Evolutionary conservation across 1,140 invertebrate genomes (phyloP), one percentile per base, ranked within the genome.

Genomic region (Philotrypesis tridentata): DNA sequence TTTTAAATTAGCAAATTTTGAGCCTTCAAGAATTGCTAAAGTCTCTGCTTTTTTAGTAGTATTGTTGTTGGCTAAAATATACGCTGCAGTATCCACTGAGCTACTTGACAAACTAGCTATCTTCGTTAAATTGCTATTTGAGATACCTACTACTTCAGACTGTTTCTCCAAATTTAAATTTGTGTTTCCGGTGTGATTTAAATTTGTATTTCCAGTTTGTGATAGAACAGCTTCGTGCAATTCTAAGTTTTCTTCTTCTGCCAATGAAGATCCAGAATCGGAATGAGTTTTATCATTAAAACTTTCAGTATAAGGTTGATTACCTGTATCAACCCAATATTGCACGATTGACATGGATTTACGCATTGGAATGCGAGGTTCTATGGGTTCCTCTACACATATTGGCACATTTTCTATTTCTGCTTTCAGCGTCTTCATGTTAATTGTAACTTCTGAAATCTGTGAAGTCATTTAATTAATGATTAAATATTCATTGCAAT

Each of bases 241-340:
- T 21, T 70, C 65, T 33, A 63, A 37, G 78, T 31, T 40, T 78
- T 82, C 71, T 27, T 80, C 79, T 71, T 85, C 86, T 25, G 76
- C 83, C 2, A 87, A 8, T 5, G 85, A 87, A 9, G 82, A 79
- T 63, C 61, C 84, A 17, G 55, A 31, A 9, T 84, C 83, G 4
- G 84, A 87, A 8, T 65, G 14, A 61, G 68, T 67, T 7, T 61
- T 37, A 17, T 73, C 17, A 17, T 63, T 61, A 9, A 74, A 63
- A 80, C 63, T 67, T 70, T 48, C 25, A 6, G 29, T 33, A 74
- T 85, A 87, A 0, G 88, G 88, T 14, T 85, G 40, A 70, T 87
- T 85, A 8, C 89, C 88, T 27, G 88, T 90, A 78, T 90, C 76
- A 65, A 90, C 75, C 89, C 89, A 90, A 74, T 88, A 85, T 61